Conservation (phyloP, 2,888 invertebrate species). For the Spisula subtruncata region DNA sequence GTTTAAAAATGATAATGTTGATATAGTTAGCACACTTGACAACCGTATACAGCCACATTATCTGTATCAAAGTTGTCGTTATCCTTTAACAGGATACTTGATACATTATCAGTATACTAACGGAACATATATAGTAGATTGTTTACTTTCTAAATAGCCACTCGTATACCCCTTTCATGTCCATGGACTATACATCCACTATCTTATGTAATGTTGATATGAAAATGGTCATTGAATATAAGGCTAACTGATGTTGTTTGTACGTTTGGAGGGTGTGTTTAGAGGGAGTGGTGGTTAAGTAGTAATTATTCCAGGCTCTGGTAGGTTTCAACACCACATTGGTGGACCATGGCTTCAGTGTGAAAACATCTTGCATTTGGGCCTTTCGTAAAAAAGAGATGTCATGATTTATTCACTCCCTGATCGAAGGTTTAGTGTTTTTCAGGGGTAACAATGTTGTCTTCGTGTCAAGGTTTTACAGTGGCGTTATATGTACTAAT, state of each 20-base stretch:
- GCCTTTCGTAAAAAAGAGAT: too few relatives aligned
- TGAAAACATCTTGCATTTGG: too few relatives aligned
- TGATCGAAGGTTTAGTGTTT: too few relatives aligned
- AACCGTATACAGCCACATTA: slow-evolving; percentile 4
- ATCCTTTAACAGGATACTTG: neutral
- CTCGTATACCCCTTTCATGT: neutral
- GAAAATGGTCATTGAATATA: neutral
- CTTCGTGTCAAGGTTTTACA: too few relatives aligned
- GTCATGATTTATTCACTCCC: too few relatives aligned
- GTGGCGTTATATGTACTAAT: too few relatives aligned
- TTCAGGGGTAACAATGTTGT: too few relatives aligned
- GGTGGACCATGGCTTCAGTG: too few relatives aligned
- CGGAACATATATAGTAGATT: neutral
- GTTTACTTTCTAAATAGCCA: slow-evolving; percentile 2
- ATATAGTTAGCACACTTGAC: neutral
- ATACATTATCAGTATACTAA: neutral
- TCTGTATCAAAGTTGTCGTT: slow-evolving; percentile 2
- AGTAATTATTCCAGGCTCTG: too few relatives aligned
- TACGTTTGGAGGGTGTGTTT: neutral
- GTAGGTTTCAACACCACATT: too few relatives aligned
- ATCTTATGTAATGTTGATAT: neutral
- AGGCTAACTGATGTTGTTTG: neutral
- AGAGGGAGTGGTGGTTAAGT: too few relatives aligned
- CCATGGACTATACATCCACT: neutral
- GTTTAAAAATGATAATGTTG: neutral